Evolutionary conservation across 2,113 vertebrate species (phyloP).

Genomic region (Microtus montanus): DNA sequence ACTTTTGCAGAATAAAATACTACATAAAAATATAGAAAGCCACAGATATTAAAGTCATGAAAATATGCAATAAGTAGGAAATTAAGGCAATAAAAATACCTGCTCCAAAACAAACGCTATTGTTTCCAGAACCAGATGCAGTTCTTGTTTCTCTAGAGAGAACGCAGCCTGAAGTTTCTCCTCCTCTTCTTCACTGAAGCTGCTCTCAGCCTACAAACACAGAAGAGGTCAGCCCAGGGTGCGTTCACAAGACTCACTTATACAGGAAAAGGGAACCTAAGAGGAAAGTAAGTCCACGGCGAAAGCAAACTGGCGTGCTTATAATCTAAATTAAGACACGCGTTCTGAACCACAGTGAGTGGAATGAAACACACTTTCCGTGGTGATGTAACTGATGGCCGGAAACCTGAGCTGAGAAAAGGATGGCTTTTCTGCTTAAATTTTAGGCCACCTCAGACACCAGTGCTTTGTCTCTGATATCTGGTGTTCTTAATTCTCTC

Average conservation of each 20-base stretch:
- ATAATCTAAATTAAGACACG: background rate
- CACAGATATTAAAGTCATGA: background rate
- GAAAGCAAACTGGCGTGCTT: background rate
- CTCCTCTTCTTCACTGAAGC: conserved; percentile 96
- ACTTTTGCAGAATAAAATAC: background rate
- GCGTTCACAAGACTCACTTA: background rate
- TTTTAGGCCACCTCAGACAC: background rate
- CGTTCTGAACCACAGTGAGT: background rate
- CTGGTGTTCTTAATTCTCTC: background rate
- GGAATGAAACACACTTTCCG: background rate
- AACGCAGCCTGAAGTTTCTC: conserved; percentile 94
- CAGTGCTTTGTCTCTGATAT: background rate
- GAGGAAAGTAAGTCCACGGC: background rate
- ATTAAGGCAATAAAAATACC: conserved; percentile 83
- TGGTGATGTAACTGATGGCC: background rate
- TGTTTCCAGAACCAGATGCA: conserved; percentile 93
- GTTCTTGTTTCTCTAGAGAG: conserved; percentile 92
- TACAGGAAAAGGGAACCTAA: background rate
- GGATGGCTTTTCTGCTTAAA: background rate
- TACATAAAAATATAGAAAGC: background rate
- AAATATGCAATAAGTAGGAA: background rate
- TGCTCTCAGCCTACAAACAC: conserved; percentile 89
- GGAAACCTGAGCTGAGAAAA: background rate
- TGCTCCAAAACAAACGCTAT: conserved; percentile 95
- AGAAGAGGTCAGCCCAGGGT: conserved; percentile 31